Evolutionary conservation across 2,888 invertebrate genomes (phyloP), one percentile per base, ranked within the genome.

Genomic region (Acrobasis suavella): DNA sequence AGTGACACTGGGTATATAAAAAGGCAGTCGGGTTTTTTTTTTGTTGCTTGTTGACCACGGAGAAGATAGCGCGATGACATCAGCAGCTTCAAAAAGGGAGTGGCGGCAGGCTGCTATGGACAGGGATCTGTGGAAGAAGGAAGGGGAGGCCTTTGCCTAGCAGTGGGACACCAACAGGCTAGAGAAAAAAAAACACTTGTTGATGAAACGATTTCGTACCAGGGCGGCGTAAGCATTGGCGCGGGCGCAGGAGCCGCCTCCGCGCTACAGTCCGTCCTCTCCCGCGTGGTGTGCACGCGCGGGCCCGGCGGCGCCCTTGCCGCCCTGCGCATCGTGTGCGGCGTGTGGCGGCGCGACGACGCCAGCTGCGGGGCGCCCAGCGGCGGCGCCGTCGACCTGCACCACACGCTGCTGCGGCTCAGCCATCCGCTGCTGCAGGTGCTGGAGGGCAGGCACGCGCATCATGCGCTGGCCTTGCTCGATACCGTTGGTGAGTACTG

Each of bases 281-380:
- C 89, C 50, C 88, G 89, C 69, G 88, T 89, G 67, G 78, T 87
- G 66, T 80, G 83, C 70, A 79, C 86, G 54, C 85, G 89, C 66
- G 87, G 83, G 52, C 79, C 81, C 56, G 71, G 67, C 52, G 85
- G 83, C 65, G 89, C 81, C 67, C 77, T 71, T 67, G 82, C 73
- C 49, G 82, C 77, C 74, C 82, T 83, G 74, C 86, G 78, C 62
- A 68, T 66, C 58, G 89, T 81, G 76, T 76, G 95, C 95, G 67
- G 94, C 96, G 71, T 96, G 96, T 82, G 95, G 94, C 96, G 72
- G 85, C 96, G 64, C 91, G 95, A 54, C 93, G 96, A 74, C 78
- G 96, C 62, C n/a, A 93, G 64, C 95, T 10, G 12, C 46, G 93
- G 64, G 95, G 46, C 46, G 46, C 46, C 46, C 93, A 64, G 95